phyloP scores from a whole-genome alignment of 2,888 invertebrate genomes.

The Netelia virgata region DNA sequence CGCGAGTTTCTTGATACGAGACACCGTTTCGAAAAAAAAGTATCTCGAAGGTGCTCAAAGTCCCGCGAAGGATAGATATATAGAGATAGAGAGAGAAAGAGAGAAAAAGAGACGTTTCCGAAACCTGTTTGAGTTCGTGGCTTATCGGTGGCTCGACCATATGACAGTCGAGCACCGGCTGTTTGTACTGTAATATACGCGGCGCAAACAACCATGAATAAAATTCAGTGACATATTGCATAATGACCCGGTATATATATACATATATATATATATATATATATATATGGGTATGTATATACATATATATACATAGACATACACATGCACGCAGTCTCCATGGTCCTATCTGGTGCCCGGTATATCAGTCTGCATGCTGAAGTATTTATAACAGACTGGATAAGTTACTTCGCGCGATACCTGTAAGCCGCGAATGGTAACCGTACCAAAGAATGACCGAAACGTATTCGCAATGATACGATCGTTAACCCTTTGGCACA shows the following conservation, averaged over 20 bases:
- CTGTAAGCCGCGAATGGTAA: conserved; percentile 3
- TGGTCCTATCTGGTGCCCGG: conserved; percentile 37
- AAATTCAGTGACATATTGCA: conserved; percentile 60
- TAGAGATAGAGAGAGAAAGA: not conserved
- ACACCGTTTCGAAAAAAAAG: not conserved
- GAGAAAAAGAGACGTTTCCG: conserved; percentile 47
- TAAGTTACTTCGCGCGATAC: conserved; percentile 31
- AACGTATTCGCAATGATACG: conserved; percentile 30
- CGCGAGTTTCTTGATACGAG: not conserved
- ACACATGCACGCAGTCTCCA: not conserved
- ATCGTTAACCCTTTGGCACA: not conserved
- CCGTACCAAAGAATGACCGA: not conserved
- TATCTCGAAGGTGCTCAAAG: not conserved
- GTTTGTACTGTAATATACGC: conserved; percentile 27
- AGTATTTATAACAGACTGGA: conserved; percentile 17
- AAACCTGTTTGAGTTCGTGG: conserved; percentile 65
- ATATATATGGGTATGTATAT: conserved; percentile 2
- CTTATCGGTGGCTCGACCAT: conserved; percentile 54
- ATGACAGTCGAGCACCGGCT: conserved; percentile 50
- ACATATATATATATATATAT: not conserved
- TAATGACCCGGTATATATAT: conserved; percentile 41
- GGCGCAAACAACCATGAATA: conserved; percentile 55
- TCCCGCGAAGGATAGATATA: not conserved
- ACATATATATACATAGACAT: not conserved
- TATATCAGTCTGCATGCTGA: conserved; percentile 8